phyloP scores from a whole-genome alignment of 2,113 vertebrate species.

The Drymodes brunneopygia region DNA sequence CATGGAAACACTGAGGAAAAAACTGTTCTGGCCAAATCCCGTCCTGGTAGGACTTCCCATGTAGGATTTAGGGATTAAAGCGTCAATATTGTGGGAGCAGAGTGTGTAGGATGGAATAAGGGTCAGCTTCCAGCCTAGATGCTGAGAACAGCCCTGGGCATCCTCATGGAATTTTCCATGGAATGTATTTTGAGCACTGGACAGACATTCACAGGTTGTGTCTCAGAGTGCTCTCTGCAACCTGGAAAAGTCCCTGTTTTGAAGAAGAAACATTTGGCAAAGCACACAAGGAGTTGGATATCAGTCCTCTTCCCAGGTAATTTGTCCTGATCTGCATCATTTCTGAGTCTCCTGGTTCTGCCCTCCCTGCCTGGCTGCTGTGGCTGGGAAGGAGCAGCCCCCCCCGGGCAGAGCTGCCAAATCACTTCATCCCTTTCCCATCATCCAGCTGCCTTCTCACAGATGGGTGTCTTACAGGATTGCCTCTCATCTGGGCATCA shows the following conservation, averaged over 20 bases:
- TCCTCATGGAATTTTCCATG: neutral
- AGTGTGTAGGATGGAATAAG: neutral
- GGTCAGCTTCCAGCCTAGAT: neutral
- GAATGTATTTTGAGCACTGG: neutral
- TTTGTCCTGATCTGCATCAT: neutral
- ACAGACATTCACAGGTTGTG: neutral
- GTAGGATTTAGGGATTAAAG: neutral
- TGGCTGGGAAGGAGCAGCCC: neutral
- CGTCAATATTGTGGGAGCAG: neutral
- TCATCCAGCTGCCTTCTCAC: neutral
- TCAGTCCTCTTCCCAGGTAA: neutral
- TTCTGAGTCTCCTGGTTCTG: neutral
- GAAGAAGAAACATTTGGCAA: neutral
- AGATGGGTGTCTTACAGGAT: neutral
- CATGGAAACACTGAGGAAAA: neutral
- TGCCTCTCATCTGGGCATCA: neutral
- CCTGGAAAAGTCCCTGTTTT: neutral
- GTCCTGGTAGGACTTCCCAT: neutral
- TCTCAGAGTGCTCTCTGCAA: neutral
- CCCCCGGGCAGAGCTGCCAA: neutral
- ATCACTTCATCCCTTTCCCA: neutral
- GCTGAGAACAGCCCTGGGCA: neutral
- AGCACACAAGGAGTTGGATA: neutral
- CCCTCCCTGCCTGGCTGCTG: neutral
- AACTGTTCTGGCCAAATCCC: neutral